phyloP scores from a whole-genome alignment of 2,888 invertebrate genomes.

The Flexamia atlantica region DNA sequence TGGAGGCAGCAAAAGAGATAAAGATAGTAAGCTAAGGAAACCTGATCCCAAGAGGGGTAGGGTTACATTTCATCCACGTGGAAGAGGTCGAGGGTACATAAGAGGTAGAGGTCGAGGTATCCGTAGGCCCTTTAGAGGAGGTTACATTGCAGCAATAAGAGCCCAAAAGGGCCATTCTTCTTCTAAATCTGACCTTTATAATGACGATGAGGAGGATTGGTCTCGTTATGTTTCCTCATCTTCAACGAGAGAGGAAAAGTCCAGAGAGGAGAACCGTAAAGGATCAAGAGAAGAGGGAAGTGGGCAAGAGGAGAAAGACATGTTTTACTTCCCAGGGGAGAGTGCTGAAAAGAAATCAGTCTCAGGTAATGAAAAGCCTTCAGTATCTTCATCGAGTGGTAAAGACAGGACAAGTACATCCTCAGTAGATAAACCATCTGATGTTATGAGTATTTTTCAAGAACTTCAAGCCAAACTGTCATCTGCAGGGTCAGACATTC shows the following conservation, averaged over 20 bases:
- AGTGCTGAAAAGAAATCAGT: not conserved
- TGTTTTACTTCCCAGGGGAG: conserved; percentile 42
- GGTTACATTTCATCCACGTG: not conserved
- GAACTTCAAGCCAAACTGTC: conserved; percentile 37
- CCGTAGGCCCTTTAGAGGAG: conserved; percentile 20
- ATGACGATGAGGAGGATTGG: conserved; percentile 53
- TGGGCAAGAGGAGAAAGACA: conserved; percentile 30
- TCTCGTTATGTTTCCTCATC: conserved; percentile 37
- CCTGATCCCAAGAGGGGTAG: not conserved
- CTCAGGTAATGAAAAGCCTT: not conserved
- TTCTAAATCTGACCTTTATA: conserved; percentile 10
- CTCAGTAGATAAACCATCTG: not conserved
- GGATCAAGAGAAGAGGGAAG: conserved; percentile 9
- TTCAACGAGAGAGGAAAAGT: conserved; percentile 4
- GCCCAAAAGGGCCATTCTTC: not conserved
- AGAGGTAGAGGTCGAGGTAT: conserved; percentile 42
- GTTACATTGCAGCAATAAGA: not conserved
- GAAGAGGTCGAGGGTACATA: conserved; percentile 10
- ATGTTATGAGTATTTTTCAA: conserved; percentile 50
- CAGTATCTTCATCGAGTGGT: not conserved
- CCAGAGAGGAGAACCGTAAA: not conserved
- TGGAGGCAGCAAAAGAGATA: conserved; percentile 38
- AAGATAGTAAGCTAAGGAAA: conserved; percentile 10
- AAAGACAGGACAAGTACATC: not conserved
- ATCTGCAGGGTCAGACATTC: conserved; percentile 12